Evolutionary conservation across 1,140 invertebrate genomes (phyloP), one percentile per base, ranked within the genome.

Genomic region (Anoplophora glabripennis): DNA sequence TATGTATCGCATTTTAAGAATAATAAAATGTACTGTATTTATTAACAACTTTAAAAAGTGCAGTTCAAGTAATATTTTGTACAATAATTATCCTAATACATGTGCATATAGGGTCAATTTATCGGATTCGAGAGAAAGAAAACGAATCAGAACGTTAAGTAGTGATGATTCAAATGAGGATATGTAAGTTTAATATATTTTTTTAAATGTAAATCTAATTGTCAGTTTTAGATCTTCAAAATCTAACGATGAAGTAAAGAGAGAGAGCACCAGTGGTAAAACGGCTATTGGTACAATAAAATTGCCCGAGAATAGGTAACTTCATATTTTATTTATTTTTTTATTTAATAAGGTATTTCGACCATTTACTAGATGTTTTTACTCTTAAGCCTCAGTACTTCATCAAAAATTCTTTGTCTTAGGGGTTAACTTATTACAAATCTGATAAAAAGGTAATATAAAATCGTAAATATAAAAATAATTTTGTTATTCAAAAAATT

Each of bases 131-230:
- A 56, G 58, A 41, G 44, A 37, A 18, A 46, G 46, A 9, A 65
- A 65, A 42, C 37, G 64, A 36, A 36, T 61, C 15, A 53, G 64
- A 15, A 53, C 49, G 9, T 59, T 56, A 5, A 67, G 69, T 52
- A 57, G 62, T 35, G 54, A 66, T 53, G 61, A 64, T 61, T 42
- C 35, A 37, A 47, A 46, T 66, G 66, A 64, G 40, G 56, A 61
- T 55, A 64, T 57, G 56, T 61, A 65, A 65, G 51, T 11, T 12
- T 46, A 15, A n/a, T n/a, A 28, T 15, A 34, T 12, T 21, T 21
- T 34, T 53, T 21, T 33, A 15, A 51, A 28, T 60, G 38, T 33
- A 47, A 35, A 33, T 34, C 37, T 34, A 4, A 48, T 48, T 11
- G 15, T 14, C 7, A 40, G 44, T 11, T 21, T n/a, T 10, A 54